Evolutionary conservation across 2,797 vertebrate genomes (phyloP).

Genomic region (Rhynchotus rufescens): DNA sequence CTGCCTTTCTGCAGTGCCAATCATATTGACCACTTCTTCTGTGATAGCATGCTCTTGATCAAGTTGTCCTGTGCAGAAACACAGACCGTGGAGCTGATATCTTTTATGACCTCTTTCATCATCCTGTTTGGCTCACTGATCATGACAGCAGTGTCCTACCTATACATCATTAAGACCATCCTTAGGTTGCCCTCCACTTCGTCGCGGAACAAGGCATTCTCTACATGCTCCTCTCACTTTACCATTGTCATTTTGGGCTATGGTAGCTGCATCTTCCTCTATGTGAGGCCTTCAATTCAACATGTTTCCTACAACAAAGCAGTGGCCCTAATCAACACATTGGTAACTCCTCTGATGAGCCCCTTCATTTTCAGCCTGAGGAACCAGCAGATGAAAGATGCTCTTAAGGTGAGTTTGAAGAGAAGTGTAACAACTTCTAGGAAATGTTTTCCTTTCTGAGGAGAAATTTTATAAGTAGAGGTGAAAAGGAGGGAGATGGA

Average conservation of each 20-base stretch:
- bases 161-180: constrained; percentile 47
- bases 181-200: constrained; percentile 28
- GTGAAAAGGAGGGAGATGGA: no score
- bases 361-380: constrained; percentile 74
- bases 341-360: constrained; percentile 60
- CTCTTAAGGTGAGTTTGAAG: neutral
- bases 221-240: constrained; percentile 63
- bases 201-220: constrained; percentile 64
- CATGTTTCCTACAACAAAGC: constrained; percentile 50
- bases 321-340: constrained; percentile 64
- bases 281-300: constrained; percentile 26
- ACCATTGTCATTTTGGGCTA: constrained; percentile 63
- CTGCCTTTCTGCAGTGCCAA: constrained; percentile 39
- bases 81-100: constrained; percentile 33
- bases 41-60: constrained; percentile 27
- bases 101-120: constrained; percentile 32
- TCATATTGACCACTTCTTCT: constrained; percentile 61
- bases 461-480: neutral
- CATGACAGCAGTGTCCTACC: constrained; percentile 44
- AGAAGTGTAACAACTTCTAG: neutral
- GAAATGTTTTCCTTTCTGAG: neutral
- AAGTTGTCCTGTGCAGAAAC: constrained; percentile 59
- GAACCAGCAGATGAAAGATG: constrained; percentile 66
- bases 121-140: constrained; percentile 54
- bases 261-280: constrained; percentile 73